These are phyloP conservation scores for Chionodraco myersi DNA, from an alignment of 2,113 vertebrate genomes.

Conservation along the genomic window DNA sequence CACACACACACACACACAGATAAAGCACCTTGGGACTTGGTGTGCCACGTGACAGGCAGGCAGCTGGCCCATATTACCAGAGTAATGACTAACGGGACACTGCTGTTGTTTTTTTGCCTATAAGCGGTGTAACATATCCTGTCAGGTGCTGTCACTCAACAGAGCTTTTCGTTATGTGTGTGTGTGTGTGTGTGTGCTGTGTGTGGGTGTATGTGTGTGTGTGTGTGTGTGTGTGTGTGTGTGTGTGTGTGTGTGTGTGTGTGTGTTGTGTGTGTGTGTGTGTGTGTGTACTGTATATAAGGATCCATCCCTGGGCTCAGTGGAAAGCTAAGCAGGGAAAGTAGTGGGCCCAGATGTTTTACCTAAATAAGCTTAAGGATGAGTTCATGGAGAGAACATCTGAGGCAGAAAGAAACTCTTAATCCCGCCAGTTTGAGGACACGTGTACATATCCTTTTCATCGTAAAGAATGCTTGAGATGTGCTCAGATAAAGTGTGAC, in stretches of 20 bases:
- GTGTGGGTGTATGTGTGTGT: slow-evolving; percentile 10
- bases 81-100: slow-evolving; percentile 65
- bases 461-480: slow-evolving; percentile 18
- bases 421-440: slow-evolving; percentile 54
- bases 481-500: slow-evolving; percentile 49
- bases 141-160: slow-evolving; percentile 61
- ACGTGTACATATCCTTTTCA: slow-evolving; percentile 31
- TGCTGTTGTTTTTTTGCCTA: slow-evolving; percentile 46
- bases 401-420: slow-evolving; percentile 57
- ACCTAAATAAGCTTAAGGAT: slow-evolving; percentile 63
- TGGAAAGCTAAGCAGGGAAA: slow-evolving; percentile 58
- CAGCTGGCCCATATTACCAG: slow-evolving; percentile 70
- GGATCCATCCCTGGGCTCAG: slow-evolving; percentile 46
- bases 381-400: slow-evolving; percentile 73
- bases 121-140: slow-evolving; percentile 34
- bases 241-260: slow-evolving; percentile 20
- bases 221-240: slow-evolving; percentile 5
- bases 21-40: slow-evolving; percentile 55
- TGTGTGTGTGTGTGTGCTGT: slow-evolving; percentile 12
- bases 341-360: slow-evolving; percentile 70
- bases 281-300: slow-evolving; percentile 5
- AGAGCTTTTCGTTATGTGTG: neutral
- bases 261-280: slow-evolving; percentile 9
- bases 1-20: too few species aligned
- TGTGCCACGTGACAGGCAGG: slow-evolving; percentile 54